Percentiles rank a stretch among this genome's conserved stretches.
phyloP scores from a whole-genome alignment of 2,888 invertebrate genomes.

The Seira ritae region DNA sequence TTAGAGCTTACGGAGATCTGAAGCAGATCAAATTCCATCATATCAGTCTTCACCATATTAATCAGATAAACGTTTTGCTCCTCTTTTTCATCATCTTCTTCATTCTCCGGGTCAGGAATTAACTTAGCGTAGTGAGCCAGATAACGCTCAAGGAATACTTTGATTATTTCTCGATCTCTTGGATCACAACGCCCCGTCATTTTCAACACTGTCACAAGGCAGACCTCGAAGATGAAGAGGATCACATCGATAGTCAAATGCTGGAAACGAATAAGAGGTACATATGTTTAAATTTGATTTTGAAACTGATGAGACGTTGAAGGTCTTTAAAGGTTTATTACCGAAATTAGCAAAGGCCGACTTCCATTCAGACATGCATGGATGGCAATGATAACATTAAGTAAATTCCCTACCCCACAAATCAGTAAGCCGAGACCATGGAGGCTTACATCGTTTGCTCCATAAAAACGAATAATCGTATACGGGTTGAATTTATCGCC shows the following conservation, averaged over 20 bases:
- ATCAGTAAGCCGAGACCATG: conserved; percentile 28
- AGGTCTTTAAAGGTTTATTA: too few species aligned
- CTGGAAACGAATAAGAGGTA: conserved; percentile 27
- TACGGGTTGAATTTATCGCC: conserved; percentile 19
- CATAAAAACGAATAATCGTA: conserved; percentile 42
- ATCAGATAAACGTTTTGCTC: not conserved
- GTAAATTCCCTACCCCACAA: conserved; percentile 1
- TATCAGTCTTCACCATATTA: conserved; percentile 28
- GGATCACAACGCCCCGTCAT: conserved; percentile 39
- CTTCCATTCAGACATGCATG: conserved; percentile 32
- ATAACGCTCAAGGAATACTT: conserved; percentile 31
- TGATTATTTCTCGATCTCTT: conserved; percentile 36
- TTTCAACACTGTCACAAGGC: conserved; percentile 9
- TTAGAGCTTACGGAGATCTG: conserved; percentile 45
- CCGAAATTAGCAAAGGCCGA: conserved; percentile 24
- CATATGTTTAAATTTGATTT: too few species aligned
- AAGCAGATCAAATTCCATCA: conserved; percentile 35
- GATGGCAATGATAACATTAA: conserved; percentile 38
- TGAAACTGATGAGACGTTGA: too few species aligned
- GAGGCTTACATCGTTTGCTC: conserved; percentile 23
- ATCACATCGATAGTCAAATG: conserved; percentile 42
- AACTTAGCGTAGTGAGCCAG: conserved; percentile 34
- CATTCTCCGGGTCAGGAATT: not conserved
- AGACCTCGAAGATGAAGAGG: conserved; percentile 34
- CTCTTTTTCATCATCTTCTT: not conserved